Conservation (phyloP, 2,797 vertebrate genomes). For the Muscicapa comitata region DNA sequence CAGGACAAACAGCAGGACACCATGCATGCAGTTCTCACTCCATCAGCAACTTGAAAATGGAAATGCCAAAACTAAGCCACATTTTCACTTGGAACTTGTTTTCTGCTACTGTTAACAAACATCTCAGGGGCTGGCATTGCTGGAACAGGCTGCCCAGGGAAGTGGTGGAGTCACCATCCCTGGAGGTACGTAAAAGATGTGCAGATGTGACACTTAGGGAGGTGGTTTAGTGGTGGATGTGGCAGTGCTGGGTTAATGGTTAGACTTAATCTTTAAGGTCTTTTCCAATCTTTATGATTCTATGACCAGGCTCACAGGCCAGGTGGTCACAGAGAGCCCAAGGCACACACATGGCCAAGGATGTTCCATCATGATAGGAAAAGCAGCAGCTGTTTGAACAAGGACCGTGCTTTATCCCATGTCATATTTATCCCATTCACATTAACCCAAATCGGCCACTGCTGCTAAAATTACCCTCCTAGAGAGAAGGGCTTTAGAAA, state of each 20-base stretch:
- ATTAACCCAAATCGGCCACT: background rate
- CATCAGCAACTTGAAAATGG: background rate
- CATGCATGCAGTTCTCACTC: background rate
- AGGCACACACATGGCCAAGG: fast-evolving
- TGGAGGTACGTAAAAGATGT: fast-evolving
- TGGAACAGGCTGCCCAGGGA: background rate
- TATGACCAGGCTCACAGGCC: background rate
- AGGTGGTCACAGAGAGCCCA: background rate
- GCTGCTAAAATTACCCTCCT: background rate
- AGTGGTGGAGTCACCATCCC: background rate
- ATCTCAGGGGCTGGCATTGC: background rate
- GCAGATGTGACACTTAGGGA: background rate
- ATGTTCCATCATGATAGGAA: background rate
- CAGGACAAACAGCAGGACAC: background rate
- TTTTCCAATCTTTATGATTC: background rate
- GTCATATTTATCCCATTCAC: background rate
- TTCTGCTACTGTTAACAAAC: background rate
- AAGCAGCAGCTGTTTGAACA: background rate
- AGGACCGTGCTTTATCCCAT: background rate
- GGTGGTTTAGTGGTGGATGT: background rate
- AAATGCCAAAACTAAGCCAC: background rate
- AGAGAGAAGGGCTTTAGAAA: background rate
- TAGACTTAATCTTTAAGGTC: background rate
- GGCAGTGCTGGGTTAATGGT: background rate
- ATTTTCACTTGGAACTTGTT: background rate